Evolutionary conservation across 1,140 invertebrate genomes (phyloP).

Genomic region (Probaryconus sp.): DNA sequence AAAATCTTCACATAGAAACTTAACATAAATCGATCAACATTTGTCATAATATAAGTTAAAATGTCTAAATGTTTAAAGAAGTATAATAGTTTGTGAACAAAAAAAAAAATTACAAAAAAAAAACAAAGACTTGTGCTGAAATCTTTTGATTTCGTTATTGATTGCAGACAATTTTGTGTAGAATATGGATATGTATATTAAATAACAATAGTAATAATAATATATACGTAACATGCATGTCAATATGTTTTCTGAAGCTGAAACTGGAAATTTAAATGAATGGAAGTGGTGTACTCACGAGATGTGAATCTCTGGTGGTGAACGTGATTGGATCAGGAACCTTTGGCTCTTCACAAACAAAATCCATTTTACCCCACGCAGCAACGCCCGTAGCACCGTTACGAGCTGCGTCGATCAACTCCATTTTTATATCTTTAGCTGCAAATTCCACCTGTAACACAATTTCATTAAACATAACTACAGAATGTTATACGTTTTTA

Average conservation of each 20-base stretch:
- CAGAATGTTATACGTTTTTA: constrained; percentile 3
- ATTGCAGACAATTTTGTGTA: constrained; percentile 45
- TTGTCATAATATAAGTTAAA: constrained; percentile 25
- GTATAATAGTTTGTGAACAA: constrained; percentile 17
- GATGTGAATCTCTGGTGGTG: constrained; percentile 91
- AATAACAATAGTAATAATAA: constrained; percentile 41
- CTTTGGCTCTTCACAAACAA: constrained; percentile 91
- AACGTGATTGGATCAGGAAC: constrained; percentile 94
- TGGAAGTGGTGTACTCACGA: constrained; percentile 81
- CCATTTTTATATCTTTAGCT: constrained; percentile 91
- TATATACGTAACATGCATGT: constrained; percentile 55
- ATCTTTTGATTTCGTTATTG: constrained; percentile 31
- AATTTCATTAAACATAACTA: constrained; percentile 26
- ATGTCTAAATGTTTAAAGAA: constrained; percentile 27
- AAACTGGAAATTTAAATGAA: constrained; percentile 48
- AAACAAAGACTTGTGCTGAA: constrained; percentile 14
- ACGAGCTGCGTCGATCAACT: constrained; percentile 92
- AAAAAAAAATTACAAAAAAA: background rate
- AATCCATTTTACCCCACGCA: constrained; percentile 92
- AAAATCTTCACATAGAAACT: constrained; percentile 35
- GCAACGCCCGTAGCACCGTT: constrained; percentile 91
- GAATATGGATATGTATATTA: constrained; percentile 42
- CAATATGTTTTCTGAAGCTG: constrained; percentile 55
- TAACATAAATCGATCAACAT: constrained; percentile 45
- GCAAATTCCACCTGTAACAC: constrained; percentile 90